Conservation (phyloP, 2,113 vertebrate genomes). For the Melozone crissalis region DNA sequence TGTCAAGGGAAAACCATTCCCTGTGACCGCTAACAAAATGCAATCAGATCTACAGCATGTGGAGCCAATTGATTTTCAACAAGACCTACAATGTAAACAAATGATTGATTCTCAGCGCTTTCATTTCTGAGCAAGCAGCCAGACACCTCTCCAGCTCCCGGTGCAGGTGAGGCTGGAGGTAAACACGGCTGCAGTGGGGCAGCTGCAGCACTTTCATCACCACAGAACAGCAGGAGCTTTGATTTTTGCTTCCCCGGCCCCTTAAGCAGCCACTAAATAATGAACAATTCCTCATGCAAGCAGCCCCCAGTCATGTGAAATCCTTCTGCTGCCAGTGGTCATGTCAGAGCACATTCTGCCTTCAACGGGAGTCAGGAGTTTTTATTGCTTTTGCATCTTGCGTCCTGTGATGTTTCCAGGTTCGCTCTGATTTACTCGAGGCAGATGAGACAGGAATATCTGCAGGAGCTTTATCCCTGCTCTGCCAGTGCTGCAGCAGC, state of each 20-base stretch:
- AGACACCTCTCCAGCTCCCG: background rate
- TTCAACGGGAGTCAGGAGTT: background rate
- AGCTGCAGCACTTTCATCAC: constrained; percentile 9
- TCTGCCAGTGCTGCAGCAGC: constrained; percentile 41
- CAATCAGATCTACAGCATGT: constrained; percentile 7
- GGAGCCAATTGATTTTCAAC: constrained; percentile 21
- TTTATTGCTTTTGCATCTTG: constrained; percentile 30
- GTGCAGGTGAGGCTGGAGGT: constrained; percentile 1
- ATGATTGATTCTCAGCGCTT: background rate
- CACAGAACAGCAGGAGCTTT: background rate
- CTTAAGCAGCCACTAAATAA: constrained; percentile 46
- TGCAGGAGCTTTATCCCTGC: background rate
- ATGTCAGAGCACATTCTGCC: background rate
- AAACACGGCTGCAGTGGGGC: background rate
- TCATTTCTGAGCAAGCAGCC: constrained; percentile 1
- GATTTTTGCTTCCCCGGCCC: background rate
- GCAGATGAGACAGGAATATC: constrained; percentile 46
- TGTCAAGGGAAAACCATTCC: constrained; percentile 9
- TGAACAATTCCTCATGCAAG: constrained; percentile 14
- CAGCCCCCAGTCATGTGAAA: background rate
- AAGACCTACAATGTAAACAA: constrained; percentile 1
- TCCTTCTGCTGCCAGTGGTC: background rate
- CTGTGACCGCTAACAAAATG: constrained; percentile 22
- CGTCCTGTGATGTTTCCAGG: constrained; percentile 1
- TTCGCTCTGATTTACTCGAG: constrained; percentile 41